Evolutionary conservation across 1,140 invertebrate genomes (phyloP).

Genomic region (Micrasema minimum): DNA sequence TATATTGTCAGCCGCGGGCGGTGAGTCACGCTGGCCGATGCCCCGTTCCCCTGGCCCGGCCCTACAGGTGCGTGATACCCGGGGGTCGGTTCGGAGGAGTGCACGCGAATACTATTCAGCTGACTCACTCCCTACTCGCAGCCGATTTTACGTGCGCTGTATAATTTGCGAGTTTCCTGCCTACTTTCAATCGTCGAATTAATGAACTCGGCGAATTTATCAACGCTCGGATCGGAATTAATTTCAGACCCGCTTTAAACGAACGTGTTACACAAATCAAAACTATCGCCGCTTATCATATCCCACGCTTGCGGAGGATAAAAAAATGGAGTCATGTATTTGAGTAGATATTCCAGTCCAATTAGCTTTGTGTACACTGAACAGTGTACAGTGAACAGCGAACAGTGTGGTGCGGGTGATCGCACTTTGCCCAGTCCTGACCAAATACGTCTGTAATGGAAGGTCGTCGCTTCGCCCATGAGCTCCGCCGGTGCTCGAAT

Average conservation of each 20-base stretch:
- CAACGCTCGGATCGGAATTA: no score
- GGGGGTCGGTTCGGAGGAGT: constrained; percentile 1
- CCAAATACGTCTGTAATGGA: constrained; percentile 24
- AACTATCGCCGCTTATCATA: no score
- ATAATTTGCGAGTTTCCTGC: constrained; percentile 4
- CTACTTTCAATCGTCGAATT: background rate
- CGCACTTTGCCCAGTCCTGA: constrained; percentile 27
- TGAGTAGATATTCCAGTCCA: constrained; percentile 7
- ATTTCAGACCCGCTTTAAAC: no score
- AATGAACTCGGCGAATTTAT: no score
- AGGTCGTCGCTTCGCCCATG: constrained; percentile 15
- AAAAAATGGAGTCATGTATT: constrained; percentile 2
- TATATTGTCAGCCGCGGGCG: background rate
- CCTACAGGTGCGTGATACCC: constrained; percentile 6
- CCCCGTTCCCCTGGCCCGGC: background rate
- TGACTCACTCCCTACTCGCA: background rate
- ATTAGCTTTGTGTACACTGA: constrained; percentile 27
- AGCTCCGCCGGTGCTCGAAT: constrained; percentile 5
- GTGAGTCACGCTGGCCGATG: background rate
- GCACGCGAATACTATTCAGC: constrained; percentile 3
- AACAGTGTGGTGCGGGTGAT: constrained; percentile 13
- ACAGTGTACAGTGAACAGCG: no score
- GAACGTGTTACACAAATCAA: no score
- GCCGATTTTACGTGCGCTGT: background rate
- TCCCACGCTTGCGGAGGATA: background rate